Evolutionary conservation across 2,888 invertebrate genomes (phyloP).

Genomic region (Ariolimax columbianus): DNA sequence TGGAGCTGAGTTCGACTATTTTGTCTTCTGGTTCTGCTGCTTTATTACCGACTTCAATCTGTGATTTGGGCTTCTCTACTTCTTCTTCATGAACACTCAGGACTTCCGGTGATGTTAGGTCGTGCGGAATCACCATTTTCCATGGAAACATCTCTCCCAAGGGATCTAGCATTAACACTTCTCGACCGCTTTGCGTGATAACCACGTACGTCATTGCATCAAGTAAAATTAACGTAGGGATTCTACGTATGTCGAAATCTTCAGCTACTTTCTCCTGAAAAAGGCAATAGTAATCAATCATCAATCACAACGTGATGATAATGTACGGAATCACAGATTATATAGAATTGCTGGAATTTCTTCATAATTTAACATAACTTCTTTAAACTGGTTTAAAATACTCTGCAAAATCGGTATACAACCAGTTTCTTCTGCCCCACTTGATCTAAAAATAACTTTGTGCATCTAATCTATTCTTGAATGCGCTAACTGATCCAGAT

Average conservation of each 20-base stretch:
- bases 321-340: too few relatives aligned
- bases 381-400: too few relatives aligned
- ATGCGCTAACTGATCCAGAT: too few relatives aligned
- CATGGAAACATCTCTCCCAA: slow-evolving; percentile 49
- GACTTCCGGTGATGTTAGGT: neutral
- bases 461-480: too few relatives aligned
- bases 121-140: neutral
- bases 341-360: too few relatives aligned
- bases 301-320: neutral
- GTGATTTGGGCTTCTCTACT: neutral
- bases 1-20: neutral
- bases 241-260: slow-evolving; percentile 35
- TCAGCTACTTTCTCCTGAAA: slow-evolving; percentile 42
- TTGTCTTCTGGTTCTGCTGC: neutral
- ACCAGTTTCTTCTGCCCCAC: too few relatives aligned
- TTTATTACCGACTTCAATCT: neutral
- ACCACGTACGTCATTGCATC: slow-evolving; percentile 38
- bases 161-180: slow-evolving; percentile 43
- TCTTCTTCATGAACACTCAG: neutral
- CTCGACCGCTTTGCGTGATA: slow-evolving; percentile 45
- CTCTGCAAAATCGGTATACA: too few relatives aligned
- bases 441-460: too few relatives aligned
- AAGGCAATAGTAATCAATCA: neutral
- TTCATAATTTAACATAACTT: too few relatives aligned
- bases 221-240: slow-evolving; percentile 44